Conservation (phyloP, 1,140 invertebrate species). For the Spodoptera frugiperda region DNA sequence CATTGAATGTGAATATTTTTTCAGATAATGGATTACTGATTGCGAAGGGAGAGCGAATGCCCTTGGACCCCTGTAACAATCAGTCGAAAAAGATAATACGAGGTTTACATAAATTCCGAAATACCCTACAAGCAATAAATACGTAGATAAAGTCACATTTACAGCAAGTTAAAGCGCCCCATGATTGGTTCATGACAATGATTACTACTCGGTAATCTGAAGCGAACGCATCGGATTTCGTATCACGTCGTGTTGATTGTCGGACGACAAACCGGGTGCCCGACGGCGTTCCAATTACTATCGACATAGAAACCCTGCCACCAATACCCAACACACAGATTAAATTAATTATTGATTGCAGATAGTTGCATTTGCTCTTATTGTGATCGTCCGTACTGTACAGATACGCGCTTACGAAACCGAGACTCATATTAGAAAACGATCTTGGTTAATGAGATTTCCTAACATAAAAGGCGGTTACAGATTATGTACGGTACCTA, state of each 20-base stretch:
- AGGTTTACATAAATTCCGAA: slow-evolving; percentile 6
- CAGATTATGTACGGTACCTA: neutral
- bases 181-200: slow-evolving; percentile 71
- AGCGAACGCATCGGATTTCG: slow-evolving; percentile 78
- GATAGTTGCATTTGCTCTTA: slow-evolving; percentile 2
- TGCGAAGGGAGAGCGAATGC: no score
- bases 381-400: slow-evolving; percentile 7
- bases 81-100: neutral
- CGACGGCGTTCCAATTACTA: slow-evolving; percentile 79
- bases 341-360: slow-evolving; percentile 42
- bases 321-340: slow-evolving; percentile 40
- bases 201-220: slow-evolving; percentile 68
- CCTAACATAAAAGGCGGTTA: neutral
- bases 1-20: no score
- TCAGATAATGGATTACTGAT: no score
- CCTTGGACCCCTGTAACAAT: neutral
- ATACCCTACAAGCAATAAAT: slow-evolving; percentile 28
- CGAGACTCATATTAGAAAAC: neutral
- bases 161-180: slow-evolving; percentile 58
- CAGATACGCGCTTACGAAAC: no score
- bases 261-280: slow-evolving; percentile 75
- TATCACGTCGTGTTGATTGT: slow-evolving; percentile 82
- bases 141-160: slow-evolving; percentile 36
- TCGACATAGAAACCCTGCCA: slow-evolving; percentile 69
- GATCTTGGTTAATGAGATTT: no score